These are phyloP conservation scores for Yponomeuta evonymella DNA, from an alignment of 2,888 invertebrate genomes.

Conservation along the genomic window DNA sequence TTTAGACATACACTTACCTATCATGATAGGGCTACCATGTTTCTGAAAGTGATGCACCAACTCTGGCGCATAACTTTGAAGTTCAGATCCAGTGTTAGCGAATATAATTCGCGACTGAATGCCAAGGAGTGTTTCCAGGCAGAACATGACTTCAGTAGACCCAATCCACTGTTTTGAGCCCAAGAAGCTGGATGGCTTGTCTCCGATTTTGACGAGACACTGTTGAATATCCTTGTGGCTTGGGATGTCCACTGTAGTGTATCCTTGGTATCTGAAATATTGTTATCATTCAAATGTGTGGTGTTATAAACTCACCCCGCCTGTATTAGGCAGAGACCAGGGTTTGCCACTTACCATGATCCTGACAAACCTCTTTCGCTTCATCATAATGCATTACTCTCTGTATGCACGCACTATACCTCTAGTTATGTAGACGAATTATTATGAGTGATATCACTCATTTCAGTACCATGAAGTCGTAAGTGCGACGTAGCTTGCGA, in stretches of 20 bases:
- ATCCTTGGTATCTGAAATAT: slow-evolving; percentile 83
- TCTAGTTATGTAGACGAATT: too few species aligned
- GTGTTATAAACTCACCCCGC: too few species aligned
- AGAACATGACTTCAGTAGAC: slow-evolving; percentile 96
- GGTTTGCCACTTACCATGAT: too few species aligned
- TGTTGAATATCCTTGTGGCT: slow-evolving; percentile 92
- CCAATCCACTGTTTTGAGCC: slow-evolving; percentile 98
- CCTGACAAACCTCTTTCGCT: too few species aligned
- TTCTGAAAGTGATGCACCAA: slow-evolving; percentile 92
- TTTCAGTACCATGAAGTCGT: too few species aligned
- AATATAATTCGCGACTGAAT: slow-evolving; percentile 88
- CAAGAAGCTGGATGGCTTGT: slow-evolving; percentile 91
- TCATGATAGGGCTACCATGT: slow-evolving; percentile 98
- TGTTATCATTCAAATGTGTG: neutral
- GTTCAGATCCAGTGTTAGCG: slow-evolving; percentile 89
- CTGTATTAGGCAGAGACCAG: too few species aligned
- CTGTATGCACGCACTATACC: too few species aligned
- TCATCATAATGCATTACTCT: too few species aligned
- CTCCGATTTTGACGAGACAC: slow-evolving; percentile 94
- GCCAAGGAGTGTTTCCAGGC: slow-evolving; percentile 87
- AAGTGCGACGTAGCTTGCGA: too few species aligned
- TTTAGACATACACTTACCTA: slow-evolving; percentile 78
- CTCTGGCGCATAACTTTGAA: slow-evolving; percentile 86
- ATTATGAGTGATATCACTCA: too few species aligned
- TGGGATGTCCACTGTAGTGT: slow-evolving; percentile 85